Base-by-base conservation (phyloP, 2,888 invertebrate genomes). In the Drosophila lutescens region DNA sequence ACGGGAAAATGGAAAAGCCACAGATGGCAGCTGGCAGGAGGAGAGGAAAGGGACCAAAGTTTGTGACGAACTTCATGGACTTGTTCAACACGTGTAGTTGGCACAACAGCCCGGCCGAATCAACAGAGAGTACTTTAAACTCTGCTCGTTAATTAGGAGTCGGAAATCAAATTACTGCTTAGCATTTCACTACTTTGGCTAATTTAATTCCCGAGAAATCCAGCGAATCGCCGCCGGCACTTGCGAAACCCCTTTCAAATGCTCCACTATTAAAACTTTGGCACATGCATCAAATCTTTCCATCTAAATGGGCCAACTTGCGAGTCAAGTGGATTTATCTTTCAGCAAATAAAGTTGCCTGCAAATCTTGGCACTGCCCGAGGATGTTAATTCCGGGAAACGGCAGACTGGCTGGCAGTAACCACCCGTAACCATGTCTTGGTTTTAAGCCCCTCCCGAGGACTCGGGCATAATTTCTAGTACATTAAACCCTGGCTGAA, bases 1-100 rank as follows among this genome's bases (percentile, higher is more conserved):
- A 4, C 17, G 51, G 38, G 57, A 15, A 55, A 71, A 71, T 43
- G 50, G 43, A 44, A 58, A 63, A 56, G 47, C 63, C 63, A 47
- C 56, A 71, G 55, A 51, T 71, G 58, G 55, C 61, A 60, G 51
- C 47, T 46, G 60, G 50, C 54, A 20, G 32, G 40, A 7, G 2
- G 6, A 43, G 54, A 47, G 17, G 8, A 9, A 62, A 26, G 7
- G 8, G 20, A 10, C 34, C 44, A 72, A 75, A 66, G 38, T 56
- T 60, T 57, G 43, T 40, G 50, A 57, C 61, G 63, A 65, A 80
- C 68, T 80, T 83, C 78, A 78, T 74, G 67, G 78, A 86, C 84
- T 80, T 83, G 83, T 75, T 75, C n/a, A 77, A 86, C 86, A 84
- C 79, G 76, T 86, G 78, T 84, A 78, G 65, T 63, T 65, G 65